Conservation (phyloP, 2,113 vertebrate genomes). For the Leucosticte australis region DNA sequence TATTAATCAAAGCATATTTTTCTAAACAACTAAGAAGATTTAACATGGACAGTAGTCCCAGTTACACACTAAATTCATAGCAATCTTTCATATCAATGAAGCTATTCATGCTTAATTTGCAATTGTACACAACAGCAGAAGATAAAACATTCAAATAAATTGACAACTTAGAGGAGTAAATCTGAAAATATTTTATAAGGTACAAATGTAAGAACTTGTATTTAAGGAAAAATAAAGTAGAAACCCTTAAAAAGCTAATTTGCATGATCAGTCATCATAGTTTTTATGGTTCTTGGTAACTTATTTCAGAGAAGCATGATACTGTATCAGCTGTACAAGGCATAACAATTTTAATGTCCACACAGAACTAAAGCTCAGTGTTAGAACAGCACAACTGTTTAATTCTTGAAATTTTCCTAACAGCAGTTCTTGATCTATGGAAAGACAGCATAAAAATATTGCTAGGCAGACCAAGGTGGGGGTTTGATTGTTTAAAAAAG, state of each 20-base stretch:
- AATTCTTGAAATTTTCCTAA: background rate
- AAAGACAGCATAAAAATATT: background rate
- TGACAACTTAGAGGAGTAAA: background rate
- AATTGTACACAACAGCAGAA: background rate
- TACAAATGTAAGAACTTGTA: background rate
- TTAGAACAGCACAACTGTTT: background rate
- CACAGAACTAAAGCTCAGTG: background rate
- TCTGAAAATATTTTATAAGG: background rate
- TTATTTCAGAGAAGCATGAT: background rate
- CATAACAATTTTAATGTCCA: background rate
- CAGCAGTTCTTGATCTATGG: background rate
- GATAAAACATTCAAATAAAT: background rate
- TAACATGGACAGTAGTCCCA: background rate
- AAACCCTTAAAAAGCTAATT: background rate
- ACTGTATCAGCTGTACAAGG: background rate
- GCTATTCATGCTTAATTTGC: background rate
- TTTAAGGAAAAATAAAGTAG: background rate
- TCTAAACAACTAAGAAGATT: background rate
- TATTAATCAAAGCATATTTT: background rate
- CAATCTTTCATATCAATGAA: background rate
- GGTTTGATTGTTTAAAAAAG: background rate
- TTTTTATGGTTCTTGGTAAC: background rate
- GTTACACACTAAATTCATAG: background rate
- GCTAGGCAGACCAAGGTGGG: background rate
- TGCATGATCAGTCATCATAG: background rate